Evolutionary conservation across 2,113 vertebrate species (phyloP), one percentile per base, ranked within the genome.

Genomic region (Noturus placidus): DNA sequence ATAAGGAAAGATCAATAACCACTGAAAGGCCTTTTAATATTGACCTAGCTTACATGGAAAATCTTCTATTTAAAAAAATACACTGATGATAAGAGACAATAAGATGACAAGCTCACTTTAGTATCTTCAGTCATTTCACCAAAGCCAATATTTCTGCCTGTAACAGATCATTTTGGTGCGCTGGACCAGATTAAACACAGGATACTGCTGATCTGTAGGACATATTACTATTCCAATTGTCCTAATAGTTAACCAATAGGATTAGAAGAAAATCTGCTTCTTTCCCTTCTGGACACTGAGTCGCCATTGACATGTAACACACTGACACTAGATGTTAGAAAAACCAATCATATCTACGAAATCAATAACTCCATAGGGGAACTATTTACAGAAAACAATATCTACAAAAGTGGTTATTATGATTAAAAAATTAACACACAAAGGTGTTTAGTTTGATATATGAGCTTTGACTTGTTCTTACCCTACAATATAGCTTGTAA

Each of bases 1-100:
- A 92, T 91, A 92, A 83, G 63, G 85, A 83, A 59, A 89, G 89
- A 92, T 92, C 90, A 91, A 92, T 91, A 65, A 76, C 87, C 87
- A 88, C 89, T 83, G 87, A 79, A 83, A 86, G 76, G 89, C 88
- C 82, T 89, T 79, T 59, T 88, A 87, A 91, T 91, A 87, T 88
- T 90, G 89, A 92, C 92, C 89, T 86, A 89, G 84, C 56, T 77
- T 82, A 82, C 86, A 82, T 86, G 74, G 72, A 90, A 86, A 88
- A 86, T 89, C 85, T 83, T 88, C 82, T 57, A 76, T 91, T 87
- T 91, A 80, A 82, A 89, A 91, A 65, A 88, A 87, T 87, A 69
- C 61, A 74, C 57, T 30, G 65, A 87, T 88, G 84, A 90, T 87
- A 87, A 87, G 82, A 87, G 81, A 76, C 82, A 85, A 46, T 77